Evolutionary conservation across 2,888 invertebrate genomes (phyloP).

Genomic region (Patella ulyssiponensis): DNA sequence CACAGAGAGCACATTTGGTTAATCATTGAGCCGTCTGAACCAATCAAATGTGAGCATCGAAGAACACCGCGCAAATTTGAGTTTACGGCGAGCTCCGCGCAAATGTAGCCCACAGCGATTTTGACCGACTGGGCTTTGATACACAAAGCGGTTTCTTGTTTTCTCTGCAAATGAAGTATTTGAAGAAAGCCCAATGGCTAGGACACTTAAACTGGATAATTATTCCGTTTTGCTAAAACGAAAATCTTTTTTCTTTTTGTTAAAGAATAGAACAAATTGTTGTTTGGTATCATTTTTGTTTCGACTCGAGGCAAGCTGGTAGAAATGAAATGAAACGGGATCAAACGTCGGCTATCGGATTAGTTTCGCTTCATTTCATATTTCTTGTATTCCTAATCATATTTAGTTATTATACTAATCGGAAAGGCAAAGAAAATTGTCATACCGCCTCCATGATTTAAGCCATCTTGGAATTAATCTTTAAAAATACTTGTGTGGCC

Average conservation of each 20-base stretch:
- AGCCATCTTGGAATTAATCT: too few relatives aligned
- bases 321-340: background rate
- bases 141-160: slow-evolving; percentile 13
- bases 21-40: slow-evolving; percentile 13
- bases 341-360: slow-evolving; percentile 5
- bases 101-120: slow-evolving; percentile 4
- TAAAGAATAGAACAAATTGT: slow-evolving; percentile 3
- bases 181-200: slow-evolving; percentile 9
- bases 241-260: slow-evolving; percentile 6
- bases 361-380: slow-evolving; percentile 5
- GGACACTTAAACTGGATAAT: slow-evolving; percentile 12
- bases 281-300: slow-evolving; percentile 1
- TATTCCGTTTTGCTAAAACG: slow-evolving; percentile 9
- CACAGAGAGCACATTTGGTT: slow-evolving; percentile 28
- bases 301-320: background rate
- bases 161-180: slow-evolving; percentile 9
- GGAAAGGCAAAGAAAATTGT: slow-evolving; percentile 1
- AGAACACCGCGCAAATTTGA: slow-evolving; percentile 37
- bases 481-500: too few relatives aligned
- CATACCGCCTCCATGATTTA: background rate
- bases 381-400: slow-evolving; percentile 9
- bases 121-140: slow-evolving; percentile 5
- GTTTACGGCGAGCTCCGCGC: slow-evolving; percentile 10
- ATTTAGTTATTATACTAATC: background rate
- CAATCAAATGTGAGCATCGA: slow-evolving; percentile 5